Evolutionary conservation across 2,113 vertebrate species (phyloP).

Genomic region (Porphyrio hochstetteri): DNA sequence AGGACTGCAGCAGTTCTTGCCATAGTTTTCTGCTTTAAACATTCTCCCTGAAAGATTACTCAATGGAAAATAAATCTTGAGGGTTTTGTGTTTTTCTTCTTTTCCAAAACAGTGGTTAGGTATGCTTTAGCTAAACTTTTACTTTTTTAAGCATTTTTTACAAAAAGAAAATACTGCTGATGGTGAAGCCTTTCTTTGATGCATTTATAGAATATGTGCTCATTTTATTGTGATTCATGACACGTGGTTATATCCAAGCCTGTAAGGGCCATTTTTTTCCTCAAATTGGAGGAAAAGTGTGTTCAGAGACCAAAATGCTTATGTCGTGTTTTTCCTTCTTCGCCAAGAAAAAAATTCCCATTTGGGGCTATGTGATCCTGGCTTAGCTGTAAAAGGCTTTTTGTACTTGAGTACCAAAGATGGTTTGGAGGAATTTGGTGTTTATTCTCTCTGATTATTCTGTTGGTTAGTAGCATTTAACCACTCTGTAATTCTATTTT

Average conservation of each 20-base stretch:
- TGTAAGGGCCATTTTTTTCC: background rate
- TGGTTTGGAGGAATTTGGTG: background rate
- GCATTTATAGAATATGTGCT: constrained; percentile 18
- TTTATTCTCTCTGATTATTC: constrained; percentile 14
- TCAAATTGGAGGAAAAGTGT: background rate
- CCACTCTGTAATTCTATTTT: background rate
- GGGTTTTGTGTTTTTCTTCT: background rate
- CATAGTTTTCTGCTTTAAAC: constrained; percentile 11
- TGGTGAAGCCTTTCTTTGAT: constrained; percentile 29
- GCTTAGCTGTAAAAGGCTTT: background rate
- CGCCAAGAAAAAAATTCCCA: background rate
- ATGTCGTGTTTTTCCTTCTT: background rate
- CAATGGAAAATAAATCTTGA: background rate
- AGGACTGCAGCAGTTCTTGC: background rate
- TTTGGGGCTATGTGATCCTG: background rate
- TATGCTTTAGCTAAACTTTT: constrained; percentile 20
- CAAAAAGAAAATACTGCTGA: constrained; percentile 24
- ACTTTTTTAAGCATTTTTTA: constrained; percentile 21
- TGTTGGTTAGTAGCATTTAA: background rate
- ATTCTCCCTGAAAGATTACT: constrained; percentile 31
- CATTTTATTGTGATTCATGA: constrained; percentile 38
- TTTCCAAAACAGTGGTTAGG: background rate
- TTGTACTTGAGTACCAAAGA: background rate
- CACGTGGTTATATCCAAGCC: background rate
- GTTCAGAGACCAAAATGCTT: constrained; percentile 15